phyloP scores from a whole-genome alignment of 2,888 invertebrate genomes.

The Nomada ruficornis region DNA sequence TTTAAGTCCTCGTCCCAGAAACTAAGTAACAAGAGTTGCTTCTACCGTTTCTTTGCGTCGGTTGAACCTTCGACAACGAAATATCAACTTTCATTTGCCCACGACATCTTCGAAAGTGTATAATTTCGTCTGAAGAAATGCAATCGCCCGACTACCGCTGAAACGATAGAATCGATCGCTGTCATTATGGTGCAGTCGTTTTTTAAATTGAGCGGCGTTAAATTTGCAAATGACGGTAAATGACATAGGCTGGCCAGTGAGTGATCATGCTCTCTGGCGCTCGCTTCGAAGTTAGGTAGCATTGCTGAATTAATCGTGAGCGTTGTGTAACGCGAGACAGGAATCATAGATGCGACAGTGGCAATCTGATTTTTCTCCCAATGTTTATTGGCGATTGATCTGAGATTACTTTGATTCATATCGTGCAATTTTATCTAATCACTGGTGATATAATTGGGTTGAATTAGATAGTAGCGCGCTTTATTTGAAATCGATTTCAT shows the following conservation, averaged over 20 bases:
- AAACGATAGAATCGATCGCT: constrained; percentile 2
- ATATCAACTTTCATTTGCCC: constrained; percentile 28
- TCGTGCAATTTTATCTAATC: no score
- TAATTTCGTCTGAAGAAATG: constrained; percentile 16
- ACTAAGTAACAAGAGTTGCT: constrained; percentile 15
- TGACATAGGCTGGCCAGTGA: neutral
- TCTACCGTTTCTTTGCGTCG: constrained; percentile 24
- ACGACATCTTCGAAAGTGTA: constrained; percentile 8
- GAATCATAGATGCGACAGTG: neutral
- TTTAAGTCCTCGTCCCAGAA: constrained; percentile 57
- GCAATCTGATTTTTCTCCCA: constrained; percentile 2
- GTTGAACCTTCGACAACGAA: constrained; percentile 36
- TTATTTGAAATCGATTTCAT: no score
- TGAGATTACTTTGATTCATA: no score
- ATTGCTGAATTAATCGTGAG: constrained; percentile 20
- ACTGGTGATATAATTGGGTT: no score
- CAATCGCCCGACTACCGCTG: constrained; percentile 2
- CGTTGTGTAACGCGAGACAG: constrained; percentile 6
- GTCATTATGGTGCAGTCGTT: constrained; percentile 4
- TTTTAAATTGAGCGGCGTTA: neutral
- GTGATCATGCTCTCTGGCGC: constrained; percentile 2
- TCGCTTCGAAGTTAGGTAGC: neutral
- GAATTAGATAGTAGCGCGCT: no score
- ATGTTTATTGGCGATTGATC: neutral
- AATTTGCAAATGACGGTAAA: constrained; percentile 4